phyloP scores from a whole-genome alignment of 2,797 vertebrate species.

The Taeniopygia guttata region DNA sequence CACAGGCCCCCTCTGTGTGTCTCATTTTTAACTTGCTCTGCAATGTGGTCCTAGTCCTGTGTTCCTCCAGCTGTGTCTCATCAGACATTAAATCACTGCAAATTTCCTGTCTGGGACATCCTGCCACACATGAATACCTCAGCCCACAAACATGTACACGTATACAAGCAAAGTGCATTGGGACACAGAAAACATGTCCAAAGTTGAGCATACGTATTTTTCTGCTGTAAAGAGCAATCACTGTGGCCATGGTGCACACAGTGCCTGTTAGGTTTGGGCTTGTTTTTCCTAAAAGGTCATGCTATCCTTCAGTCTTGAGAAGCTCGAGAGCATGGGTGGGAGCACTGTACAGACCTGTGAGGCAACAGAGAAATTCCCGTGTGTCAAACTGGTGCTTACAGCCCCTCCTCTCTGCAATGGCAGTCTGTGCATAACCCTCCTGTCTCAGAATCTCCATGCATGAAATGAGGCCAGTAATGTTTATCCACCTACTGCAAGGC shows the following conservation, averaged over 20 bases:
- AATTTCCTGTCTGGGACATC: background rate
- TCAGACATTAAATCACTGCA: background rate
- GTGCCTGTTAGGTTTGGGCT: background rate
- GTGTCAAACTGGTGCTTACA: background rate
- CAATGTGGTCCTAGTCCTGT: background rate
- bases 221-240: background rate
- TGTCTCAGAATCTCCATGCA: background rate
- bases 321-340: fast-evolving
- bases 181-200: background rate
- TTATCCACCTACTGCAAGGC: background rate
- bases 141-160: background rate
- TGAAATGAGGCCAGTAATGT: background rate
- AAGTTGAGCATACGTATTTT: background rate
- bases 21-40: background rate
- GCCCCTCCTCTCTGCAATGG: fast-evolving
- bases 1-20: background rate
- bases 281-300: background rate
- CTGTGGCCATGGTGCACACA: fast-evolving
- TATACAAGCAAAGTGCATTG: fast-evolving
- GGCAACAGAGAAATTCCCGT: background rate
- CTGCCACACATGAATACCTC: fast-evolving
- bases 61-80: background rate
- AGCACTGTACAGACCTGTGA: background rate
- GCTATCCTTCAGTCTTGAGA: background rate
- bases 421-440: background rate